Conservation (phyloP, 2,113 vertebrate species). For the Mormyrus lacerda region DNA sequence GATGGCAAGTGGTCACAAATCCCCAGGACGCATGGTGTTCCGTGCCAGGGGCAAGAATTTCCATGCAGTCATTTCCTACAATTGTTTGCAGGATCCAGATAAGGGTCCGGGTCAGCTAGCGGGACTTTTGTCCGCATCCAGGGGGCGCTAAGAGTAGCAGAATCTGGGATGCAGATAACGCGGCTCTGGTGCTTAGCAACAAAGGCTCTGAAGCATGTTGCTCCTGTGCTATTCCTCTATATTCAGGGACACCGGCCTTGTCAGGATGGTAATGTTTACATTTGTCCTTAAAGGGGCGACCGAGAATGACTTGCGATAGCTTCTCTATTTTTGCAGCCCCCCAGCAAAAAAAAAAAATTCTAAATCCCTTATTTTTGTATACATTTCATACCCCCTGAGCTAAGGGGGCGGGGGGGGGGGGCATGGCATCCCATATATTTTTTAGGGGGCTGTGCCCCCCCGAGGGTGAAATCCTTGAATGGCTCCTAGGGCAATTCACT, state of each 20-base stretch:
- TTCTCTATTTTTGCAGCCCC: neutral
- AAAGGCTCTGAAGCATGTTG: neutral
- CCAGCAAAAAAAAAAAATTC: neutral
- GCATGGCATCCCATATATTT: neutral
- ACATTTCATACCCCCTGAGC: neutral
- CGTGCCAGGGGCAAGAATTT: constrained; percentile 60
- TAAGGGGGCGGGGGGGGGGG: neutral
- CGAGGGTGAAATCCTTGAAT: neutral
- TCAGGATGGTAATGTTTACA: neutral
- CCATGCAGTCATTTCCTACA: constrained; percentile 65
- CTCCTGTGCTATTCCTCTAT: neutral
- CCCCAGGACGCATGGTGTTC: constrained; percentile 53
- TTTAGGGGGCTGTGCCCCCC: neutral
- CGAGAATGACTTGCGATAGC: neutral
- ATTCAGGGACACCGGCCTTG: neutral
- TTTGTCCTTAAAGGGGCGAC: neutral
- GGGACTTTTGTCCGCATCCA: constrained; percentile 40
- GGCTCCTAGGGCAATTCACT: neutral
- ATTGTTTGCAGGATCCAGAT: constrained; percentile 67
- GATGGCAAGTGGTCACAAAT: constrained; percentile 48
- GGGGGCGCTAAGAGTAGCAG: constrained; percentile 42
- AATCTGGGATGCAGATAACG: constrained; percentile 58
- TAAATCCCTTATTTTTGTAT: neutral
- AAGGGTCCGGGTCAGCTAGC: constrained; percentile 61
- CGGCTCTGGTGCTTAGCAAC: constrained; percentile 46